phyloP scores from a whole-genome alignment of 2,113 vertebrate species.

The Falcunculus frontatus region DNA sequence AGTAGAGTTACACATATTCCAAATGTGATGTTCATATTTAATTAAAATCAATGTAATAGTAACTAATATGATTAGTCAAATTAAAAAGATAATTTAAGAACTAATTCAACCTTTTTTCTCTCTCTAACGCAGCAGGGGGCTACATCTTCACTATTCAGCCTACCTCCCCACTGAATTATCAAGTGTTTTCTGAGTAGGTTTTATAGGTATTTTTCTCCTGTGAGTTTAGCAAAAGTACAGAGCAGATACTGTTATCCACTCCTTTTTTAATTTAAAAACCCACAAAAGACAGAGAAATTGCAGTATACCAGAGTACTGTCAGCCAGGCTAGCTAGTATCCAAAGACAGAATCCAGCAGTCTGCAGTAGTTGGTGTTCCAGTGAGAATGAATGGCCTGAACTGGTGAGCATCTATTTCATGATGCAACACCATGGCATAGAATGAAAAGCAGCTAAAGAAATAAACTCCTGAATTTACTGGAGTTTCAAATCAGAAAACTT shows the following conservation, averaged over 20 bases:
- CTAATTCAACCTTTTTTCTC: not conserved
- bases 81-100: not conserved
- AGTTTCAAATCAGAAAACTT: not conserved
- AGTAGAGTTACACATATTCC: not conserved
- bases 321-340: not conserved
- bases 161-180: not conserved
- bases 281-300: not conserved
- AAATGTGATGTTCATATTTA: not conserved
- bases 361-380: not conserved
- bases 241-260: not conserved
- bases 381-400: not conserved
- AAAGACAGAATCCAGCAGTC: not conserved
- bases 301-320: not conserved
- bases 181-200: not conserved
- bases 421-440: not conserved
- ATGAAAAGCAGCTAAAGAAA: not conserved
- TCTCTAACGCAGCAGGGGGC: not conserved
- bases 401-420: not conserved
- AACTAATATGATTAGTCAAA: not conserved
- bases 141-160: not conserved
- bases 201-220: not conserved
- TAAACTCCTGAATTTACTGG: not conserved
- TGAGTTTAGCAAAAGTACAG: not conserved
- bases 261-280: not conserved
- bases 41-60: not conserved